Base-by-base conservation (phyloP, 2,888 invertebrate genomes). In the Xanthia icteritia region DNA sequence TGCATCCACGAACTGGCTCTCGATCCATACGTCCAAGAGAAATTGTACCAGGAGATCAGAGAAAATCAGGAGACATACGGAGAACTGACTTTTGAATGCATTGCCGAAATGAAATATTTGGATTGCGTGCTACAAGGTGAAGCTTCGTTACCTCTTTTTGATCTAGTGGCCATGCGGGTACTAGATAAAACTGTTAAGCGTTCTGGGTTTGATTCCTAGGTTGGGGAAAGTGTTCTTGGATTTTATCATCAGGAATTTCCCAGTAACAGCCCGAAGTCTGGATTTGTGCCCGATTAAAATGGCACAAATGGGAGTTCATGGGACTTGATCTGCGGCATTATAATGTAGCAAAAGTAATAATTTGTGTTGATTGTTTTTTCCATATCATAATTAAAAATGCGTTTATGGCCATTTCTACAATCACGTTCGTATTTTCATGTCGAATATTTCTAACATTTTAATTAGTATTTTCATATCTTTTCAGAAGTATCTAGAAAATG, bases 11-110 rank as follows among this genome's bases (percentile, higher is more conserved):
- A 92, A 76, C 65, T 91, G 71, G 82, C 86, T 81, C 56, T 91
- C 2, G 92, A 97, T 79, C 91, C 92, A 0, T 91, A 95, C 0
- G 81, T 96, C 0, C 96, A 97, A 78, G 93, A 95, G 6, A 94
- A 90, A 82, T 84, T 97, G 66, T 94, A 94, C 90, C 90, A 93
- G 88, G 94, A 95, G 87, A 83, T 93, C 81, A 93, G 74, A 85
- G 71, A 77, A 0, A 92, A 90, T 56, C 82, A 91, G 54, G 90
- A 92, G 71, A 81, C 84, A 36, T 73, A 88, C 1, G 89, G 88
- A 5, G 82, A 88, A 0, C 61, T 94, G 54, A 89, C 89, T 0
- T 92, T 90, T 73, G 94, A 94, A 0, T 90, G 89, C n/a, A 86
- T 94, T 3, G 76, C 63, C n/a, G 86, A 89, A n/a, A 78, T 94